Evolutionary conservation across 2,797 vertebrate species (phyloP).

Genomic region (Acropternis orthonyx): DNA sequence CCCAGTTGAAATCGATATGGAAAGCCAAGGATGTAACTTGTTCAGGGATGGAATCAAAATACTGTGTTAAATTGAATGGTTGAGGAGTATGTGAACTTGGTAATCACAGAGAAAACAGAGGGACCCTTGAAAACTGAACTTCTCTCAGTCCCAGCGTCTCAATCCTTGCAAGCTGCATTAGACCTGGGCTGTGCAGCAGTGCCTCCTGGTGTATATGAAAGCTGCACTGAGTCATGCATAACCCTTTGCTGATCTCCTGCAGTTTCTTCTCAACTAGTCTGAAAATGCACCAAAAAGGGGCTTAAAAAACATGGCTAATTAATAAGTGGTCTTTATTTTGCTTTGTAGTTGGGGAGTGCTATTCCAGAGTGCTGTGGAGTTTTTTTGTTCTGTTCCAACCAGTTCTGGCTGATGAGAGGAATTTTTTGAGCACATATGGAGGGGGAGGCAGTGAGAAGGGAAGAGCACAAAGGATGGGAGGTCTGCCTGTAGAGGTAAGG

Average conservation of each 20-base stretch:
- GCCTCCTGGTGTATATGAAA: background rate
- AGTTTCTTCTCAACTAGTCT: background rate
- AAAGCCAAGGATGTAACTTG: constrained; percentile 10
- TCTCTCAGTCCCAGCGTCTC: no score
- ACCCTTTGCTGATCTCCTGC: background rate
- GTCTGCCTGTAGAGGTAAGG: no score
- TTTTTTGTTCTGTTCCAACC: background rate
- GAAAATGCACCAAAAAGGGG: background rate
- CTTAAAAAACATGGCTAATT: background rate
- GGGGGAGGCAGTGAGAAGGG: no score
- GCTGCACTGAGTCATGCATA: background rate
- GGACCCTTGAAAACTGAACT: background rate
- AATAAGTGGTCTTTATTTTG: background rate
- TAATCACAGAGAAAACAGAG: background rate
- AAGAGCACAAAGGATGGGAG: no score
- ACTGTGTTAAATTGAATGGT: background rate
- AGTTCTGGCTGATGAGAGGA: background rate
- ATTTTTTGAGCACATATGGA: no score
- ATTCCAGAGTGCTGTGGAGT: background rate
- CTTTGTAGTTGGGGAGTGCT: background rate
- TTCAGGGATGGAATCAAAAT: constrained; percentile 5
- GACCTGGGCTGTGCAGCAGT: background rate
- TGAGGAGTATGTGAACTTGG: background rate
- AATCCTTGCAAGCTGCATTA: background rate
- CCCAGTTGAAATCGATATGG: background rate